Base-by-base conservation (phyloP, 2,888 invertebrate species). In the Campoplex capitator region DNA sequence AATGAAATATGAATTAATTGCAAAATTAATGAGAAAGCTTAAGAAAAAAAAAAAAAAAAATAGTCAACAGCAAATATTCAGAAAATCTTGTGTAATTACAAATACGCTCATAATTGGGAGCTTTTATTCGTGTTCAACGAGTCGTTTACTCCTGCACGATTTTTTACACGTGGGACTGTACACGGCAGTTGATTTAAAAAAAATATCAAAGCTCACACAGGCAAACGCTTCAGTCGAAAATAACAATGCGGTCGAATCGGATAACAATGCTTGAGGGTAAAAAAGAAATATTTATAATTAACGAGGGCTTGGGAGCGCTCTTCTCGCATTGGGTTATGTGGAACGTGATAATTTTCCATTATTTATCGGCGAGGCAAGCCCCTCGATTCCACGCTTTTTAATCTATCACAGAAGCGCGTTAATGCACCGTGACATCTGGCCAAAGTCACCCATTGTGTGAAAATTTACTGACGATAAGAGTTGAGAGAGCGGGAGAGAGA, bases 381-480 rank as follows among this genome's bases (percentile, higher is more conserved):
- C 38, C 56, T 78, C 80, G 78, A 73, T 76, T 56, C 65, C 58
- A 54, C 75, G 74, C 48, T 85, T 84, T 86, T 89, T 83, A 83
- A 82, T 75, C 82, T 82, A 83, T 82, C 76, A 79, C 28, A 62
- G 76, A 42, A 45, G 35, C 65, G 82, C 83, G 78, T 86, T 89
- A 88, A 85, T 77, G 80, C 71, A 71, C 62, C 70, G 68, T 78
- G 78, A 75, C 88, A 89, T 88, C 87, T 88, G 86, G 83, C 75
- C 83, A 76, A 89, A 86, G 76, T 76, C 83, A 56, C 42, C 67
- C 56, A 83, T 83, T 86, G 71, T 80, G 45, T 51, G 48, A 71
- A 80, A 62, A 62, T 45, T 23, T 62, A 71, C 23, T 51, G 58
- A 78, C 28, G 28, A 58, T 28, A 48, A 74, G 73, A 62, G 28